Evolutionary conservation across 2,888 invertebrate genomes (phyloP), one percentile per base, ranked within the genome.

Genomic region (Ophioninae sp.): DNA sequence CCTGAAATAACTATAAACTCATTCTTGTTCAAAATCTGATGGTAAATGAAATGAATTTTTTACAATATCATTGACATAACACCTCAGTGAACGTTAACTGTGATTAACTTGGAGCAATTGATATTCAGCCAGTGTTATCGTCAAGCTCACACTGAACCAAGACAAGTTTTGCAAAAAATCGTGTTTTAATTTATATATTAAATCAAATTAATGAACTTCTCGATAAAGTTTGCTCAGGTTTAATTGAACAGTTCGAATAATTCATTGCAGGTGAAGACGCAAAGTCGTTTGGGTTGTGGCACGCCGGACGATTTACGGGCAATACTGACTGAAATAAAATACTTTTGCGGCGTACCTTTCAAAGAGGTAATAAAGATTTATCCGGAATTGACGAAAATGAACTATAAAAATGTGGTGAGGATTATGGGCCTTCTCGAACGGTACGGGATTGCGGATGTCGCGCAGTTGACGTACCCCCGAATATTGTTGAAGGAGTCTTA

Each of bases 341-440:
- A 91, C 0, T 90, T 96, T 37, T 94, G 94, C 73, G 95, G 95
- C 0, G 88, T 94, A 1, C 94, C 95, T 86, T 94, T 96, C 68
- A 92, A 93, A 79, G 93, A 94, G 17, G 6, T 88, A 50, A 93
- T 95, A 56, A 93, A 91, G 87, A 90, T 90, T 23, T 94, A 94
- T 87, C 96, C 96, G 13, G 95, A 95, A 85, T 94, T 96, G 85
- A 91, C 96, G 70, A 95, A 94, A 93, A 94, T 95, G 74, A 93
- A 94, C 70, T 94, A 94, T 81, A 94, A 94, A 82, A 92, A 95
- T 21, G 89, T 96, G 30, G 85, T 94, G 62, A 93, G 94, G 90
- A 95, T 95, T 37, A 93, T 95, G 80, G 90, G 94, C 65, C 92
- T 95, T 84, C 93, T 96, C 8, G 93, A 94, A 10, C 1, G 69